These are phyloP conservation scores for Druceiella hillmani DNA, from an alignment of 2,888 invertebrate genomes.

Conservation along the genomic window DNA sequence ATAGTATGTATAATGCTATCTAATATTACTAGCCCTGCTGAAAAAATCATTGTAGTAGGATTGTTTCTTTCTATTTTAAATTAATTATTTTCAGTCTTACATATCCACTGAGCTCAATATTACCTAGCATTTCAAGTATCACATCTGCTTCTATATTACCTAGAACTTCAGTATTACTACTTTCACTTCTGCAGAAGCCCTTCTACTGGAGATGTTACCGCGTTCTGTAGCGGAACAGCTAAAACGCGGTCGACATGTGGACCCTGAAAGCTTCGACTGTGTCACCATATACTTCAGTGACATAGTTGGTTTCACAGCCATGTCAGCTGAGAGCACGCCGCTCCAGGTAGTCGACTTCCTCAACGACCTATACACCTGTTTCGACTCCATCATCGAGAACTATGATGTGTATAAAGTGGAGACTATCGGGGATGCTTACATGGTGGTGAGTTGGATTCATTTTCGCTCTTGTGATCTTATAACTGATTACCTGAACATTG, in stretches of 20 bases:
- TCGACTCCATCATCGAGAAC: conserved; percentile 89
- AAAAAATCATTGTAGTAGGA: no score
- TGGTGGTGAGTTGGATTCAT: conserved; percentile 79
- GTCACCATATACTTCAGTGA: conserved; percentile 95
- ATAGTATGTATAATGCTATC: no score
- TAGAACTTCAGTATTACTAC: no score
- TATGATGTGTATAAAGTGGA: conserved; percentile 94
- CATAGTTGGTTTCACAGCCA: conserved; percentile 88
- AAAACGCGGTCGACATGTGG: conserved; percentile 82
- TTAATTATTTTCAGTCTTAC: no score
- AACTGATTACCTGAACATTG: no score
- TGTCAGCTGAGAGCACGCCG: conserved; percentile 90
- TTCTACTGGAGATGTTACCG: conserved; percentile 84
- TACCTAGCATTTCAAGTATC: no score
- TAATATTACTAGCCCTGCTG: no score
- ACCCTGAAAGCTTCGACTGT: conserved; percentile 86
- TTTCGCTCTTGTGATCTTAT: no score
- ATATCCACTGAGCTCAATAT: no score
- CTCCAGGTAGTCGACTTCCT: conserved; percentile 88
- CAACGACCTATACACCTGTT: conserved; percentile 91
- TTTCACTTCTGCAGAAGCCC: conserved; percentile 66
- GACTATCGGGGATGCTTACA: conserved; percentile 88
- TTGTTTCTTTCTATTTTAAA: no score
- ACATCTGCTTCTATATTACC: no score
- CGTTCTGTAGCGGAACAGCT: conserved; percentile 88